phyloP scores from a whole-genome alignment of 2,888 invertebrate genomes.

The Phaedon cochleariae region DNA sequence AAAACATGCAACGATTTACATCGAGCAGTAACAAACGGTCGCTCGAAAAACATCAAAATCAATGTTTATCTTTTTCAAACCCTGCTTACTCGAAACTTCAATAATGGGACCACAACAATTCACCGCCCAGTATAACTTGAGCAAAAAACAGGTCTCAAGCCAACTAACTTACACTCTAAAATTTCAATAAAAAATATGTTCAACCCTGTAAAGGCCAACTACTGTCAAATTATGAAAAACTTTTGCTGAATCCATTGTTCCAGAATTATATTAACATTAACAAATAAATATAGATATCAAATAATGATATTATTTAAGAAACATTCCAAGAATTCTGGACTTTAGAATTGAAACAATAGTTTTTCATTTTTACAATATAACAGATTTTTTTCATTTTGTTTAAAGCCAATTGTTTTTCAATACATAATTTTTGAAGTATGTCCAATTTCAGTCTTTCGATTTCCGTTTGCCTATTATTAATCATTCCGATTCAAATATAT shows the following conservation, averaged over 20 bases:
- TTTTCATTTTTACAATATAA: background rate
- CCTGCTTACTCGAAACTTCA: background rate
- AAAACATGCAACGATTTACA: background rate
- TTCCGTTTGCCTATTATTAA: slow-evolving; percentile 24
- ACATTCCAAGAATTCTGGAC: background rate
- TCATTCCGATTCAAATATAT: slow-evolving; percentile 24
- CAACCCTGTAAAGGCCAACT: background rate
- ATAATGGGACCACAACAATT: background rate
- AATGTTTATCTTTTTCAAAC: background rate
- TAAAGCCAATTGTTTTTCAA: slow-evolving; percentile 35
- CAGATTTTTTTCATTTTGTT: background rate
- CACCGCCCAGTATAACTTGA: slow-evolving; percentile 10
- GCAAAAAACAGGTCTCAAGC: slow-evolving; percentile 5
- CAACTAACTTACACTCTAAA: too few species aligned
- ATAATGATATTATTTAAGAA: too few species aligned
- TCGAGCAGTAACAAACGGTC: slow-evolving; percentile 3
- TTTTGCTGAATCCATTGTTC: background rate
- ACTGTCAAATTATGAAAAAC: background rate
- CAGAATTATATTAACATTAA: background rate
- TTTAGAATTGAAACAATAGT: background rate
- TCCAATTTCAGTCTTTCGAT: slow-evolving; percentile 41
- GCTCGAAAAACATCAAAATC: background rate
- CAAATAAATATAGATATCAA: too few species aligned
- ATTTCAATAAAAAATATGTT: background rate
- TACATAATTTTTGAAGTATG: slow-evolving; percentile 36